Evolutionary conservation across 2,888 invertebrate genomes (phyloP).

Genomic region (Scaptomyza parva): DNA sequence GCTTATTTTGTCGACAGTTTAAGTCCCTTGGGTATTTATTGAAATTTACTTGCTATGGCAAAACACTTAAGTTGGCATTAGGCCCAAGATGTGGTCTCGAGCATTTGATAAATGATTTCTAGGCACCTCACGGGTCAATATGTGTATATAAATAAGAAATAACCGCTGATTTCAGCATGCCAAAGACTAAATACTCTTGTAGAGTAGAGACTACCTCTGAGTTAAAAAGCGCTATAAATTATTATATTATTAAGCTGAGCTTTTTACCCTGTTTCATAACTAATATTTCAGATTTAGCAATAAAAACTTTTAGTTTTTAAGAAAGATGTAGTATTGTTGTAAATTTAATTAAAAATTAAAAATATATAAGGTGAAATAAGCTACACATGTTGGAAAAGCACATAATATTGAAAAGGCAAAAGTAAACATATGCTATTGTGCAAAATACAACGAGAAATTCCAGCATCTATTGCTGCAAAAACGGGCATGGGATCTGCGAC

Average conservation of each 20-base stretch:
- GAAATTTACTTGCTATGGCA: slow-evolving; percentile 74
- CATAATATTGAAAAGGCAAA: slow-evolving; percentile 3
- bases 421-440: slow-evolving; percentile 11
- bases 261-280: too few relatives aligned
- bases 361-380: background rate
- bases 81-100: slow-evolving; percentile 31
- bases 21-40: slow-evolving; percentile 74
- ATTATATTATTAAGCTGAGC: too few relatives aligned
- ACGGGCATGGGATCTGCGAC: slow-evolving; percentile 80
- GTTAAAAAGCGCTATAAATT: background rate
- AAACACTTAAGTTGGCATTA: slow-evolving; percentile 73
- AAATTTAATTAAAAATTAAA: background rate
- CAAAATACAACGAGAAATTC: background rate
- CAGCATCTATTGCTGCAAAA: fast-evolving
- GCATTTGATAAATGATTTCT: slow-evolving; percentile 44
- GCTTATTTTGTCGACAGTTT: slow-evolving; percentile 79
- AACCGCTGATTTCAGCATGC: background rate
- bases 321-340: background rate
- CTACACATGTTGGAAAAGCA: background rate
- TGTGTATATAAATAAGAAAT: background rate
- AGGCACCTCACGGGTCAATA: slow-evolving; percentile 11
- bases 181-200: background rate
- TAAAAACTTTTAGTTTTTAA: too few relatives aligned
- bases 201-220: too few relatives aligned
- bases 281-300: too few relatives aligned